Conservation (phyloP, 2,113 vertebrate species). For the Lepisosteus oculatus region DNA sequence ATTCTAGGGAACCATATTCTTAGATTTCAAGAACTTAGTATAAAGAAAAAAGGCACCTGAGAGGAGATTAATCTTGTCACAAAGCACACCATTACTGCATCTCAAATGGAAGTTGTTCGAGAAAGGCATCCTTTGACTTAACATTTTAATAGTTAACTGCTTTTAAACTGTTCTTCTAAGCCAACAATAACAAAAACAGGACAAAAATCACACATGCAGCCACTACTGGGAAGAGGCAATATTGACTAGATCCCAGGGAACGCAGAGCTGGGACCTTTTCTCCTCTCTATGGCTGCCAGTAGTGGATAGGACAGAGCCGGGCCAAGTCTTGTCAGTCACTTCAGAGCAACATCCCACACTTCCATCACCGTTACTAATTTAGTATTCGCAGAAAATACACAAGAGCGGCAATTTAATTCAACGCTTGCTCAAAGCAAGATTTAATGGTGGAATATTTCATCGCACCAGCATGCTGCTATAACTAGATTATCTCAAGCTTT, state of each 20-base stretch:
- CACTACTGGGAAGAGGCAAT: background rate
- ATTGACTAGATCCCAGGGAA: background rate
- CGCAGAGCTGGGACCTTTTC: background rate
- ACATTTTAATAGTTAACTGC: too few relatives aligned
- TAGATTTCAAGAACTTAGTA: too few relatives aligned
- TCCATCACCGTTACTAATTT: slow-evolving; percentile 41
- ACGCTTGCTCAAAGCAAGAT: slow-evolving; percentile 38
- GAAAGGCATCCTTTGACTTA: too few relatives aligned
- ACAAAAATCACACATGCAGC: background rate
- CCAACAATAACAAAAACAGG: too few relatives aligned
- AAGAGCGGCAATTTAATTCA: slow-evolving; percentile 41
- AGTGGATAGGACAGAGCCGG: slow-evolving; percentile 12
- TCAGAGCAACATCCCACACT: slow-evolving; percentile 24
- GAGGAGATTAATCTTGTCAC: too few relatives aligned
- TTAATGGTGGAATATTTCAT: slow-evolving; percentile 45
- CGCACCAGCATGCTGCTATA: slow-evolving; percentile 35
- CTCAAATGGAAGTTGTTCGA: too few relatives aligned
- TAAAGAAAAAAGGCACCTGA: too few relatives aligned
- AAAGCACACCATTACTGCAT: too few relatives aligned
- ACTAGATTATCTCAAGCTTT: slow-evolving; percentile 41
- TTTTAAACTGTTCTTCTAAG: too few relatives aligned
- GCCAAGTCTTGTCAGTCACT: slow-evolving; percentile 24
- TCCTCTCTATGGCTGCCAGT: background rate
- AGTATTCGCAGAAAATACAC: slow-evolving; percentile 39
- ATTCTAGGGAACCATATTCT: too few relatives aligned